Evolutionary conservation across 2,888 invertebrate species (phyloP), one percentile per base, ranked within the genome.

Genomic region (Crossocerus cetratus): DNA sequence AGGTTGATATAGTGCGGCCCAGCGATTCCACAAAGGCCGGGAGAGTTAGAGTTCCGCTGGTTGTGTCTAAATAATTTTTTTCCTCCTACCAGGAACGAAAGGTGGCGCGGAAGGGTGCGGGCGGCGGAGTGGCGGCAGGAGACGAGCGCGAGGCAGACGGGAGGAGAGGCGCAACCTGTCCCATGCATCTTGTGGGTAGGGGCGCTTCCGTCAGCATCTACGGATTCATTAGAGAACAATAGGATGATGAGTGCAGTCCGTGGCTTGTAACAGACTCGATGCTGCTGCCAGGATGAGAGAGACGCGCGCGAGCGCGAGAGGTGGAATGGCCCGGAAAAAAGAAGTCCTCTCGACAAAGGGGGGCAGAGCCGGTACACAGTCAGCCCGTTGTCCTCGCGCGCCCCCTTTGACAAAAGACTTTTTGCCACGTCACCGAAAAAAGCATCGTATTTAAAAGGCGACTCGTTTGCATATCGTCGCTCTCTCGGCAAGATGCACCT

Each of bases 201-300:
- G 75, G 74, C 81, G 86, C 87, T 88, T 89, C 88, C 88, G 87
- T 88, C 88, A 87, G 87, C 84, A 85, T 88, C 87, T 85, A 88
- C 86, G 86, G 88, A 89, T 89, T 89, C 89, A 89, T 89, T 89
- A 89, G 87, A 88, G 89, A 88, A 89, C 88, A 89, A 89, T 89
- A 84, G 88, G 84, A 88, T 86, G 87, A 89, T 87, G 88, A 89
- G 86, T 84, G 78, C 83, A 78, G 81, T 75, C 79, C 81, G 81
- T 76, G 74, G 65, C 69, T 70, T 74, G 78, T 78, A 83, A 79
- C 80, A 69, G 84, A 81, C 76, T 71, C 69, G 72, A 72, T 72
- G 80, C 75, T 81, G 80, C 76, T 70, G 69, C 64, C 63, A 53
- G 77, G 66, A 77, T 72, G 65, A 72, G 72, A 61, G n/a, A 65